A percentile compares a stretch with the other conserved stretches of the same genome.
Evolutionary conservation across 2,888 invertebrate species (phyloP).

Genomic region (Asteroscopus sphinx): DNA sequence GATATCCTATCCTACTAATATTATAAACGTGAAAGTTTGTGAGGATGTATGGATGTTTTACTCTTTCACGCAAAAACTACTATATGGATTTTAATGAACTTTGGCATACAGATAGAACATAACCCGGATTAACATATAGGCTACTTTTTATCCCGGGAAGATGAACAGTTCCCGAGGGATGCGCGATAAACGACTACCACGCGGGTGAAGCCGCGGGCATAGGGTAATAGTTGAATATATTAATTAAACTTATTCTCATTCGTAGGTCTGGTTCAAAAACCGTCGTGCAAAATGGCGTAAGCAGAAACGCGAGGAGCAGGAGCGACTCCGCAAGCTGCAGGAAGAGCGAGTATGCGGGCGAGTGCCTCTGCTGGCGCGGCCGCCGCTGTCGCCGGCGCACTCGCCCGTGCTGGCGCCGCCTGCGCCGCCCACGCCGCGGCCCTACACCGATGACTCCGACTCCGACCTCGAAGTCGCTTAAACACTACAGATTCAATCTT

Average conservation of each 20-base stretch:
- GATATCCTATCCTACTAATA: no score
- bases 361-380: conserved; percentile 72
- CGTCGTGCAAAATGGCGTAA: conserved; percentile 98
- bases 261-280: conserved; percentile 99
- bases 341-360: conserved; percentile 92
- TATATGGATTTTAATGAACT: no score
- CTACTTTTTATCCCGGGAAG: no score
- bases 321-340: conserved; percentile 94
- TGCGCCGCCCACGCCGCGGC: conserved; percentile 75
- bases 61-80: no score
- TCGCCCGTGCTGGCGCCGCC: conserved; percentile 66
- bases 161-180: no score
- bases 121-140: no score
- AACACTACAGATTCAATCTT: conserved; percentile 14
- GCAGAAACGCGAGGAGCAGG: conserved; percentile 97
- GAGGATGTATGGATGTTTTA: no score
- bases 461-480: conserved; percentile 95
- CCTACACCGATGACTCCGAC: conserved; percentile 93
- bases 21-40: no score
- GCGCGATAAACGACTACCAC: no score
- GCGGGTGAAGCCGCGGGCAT: no score
- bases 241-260: conserved; percentile 45
- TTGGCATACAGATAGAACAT: no score
- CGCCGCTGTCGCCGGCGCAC: conserved; percentile 66
- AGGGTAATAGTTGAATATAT: no score